These are phyloP conservation scores for Rhingia campestris DNA, from an alignment of 2,888 invertebrate genomes.

Conservation along the genomic window DNA sequence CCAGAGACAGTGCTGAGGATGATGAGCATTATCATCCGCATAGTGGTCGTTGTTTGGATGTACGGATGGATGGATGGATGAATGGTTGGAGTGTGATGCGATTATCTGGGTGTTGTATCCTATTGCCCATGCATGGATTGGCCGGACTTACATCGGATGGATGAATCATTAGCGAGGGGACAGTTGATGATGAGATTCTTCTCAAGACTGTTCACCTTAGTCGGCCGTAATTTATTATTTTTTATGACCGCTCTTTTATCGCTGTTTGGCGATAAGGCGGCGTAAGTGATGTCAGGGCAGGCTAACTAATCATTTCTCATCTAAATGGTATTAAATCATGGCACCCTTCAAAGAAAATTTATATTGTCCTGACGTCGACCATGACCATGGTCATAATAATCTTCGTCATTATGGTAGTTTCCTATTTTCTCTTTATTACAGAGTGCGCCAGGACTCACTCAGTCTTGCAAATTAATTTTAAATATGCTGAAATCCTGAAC, in stretches of 20 bases:
- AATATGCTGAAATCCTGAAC: constrained; percentile 55
- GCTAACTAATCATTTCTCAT: constrained; percentile 47
- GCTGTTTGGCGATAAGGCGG: constrained; percentile 14
- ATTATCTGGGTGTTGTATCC: constrained; percentile 45
- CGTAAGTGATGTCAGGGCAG: background rate
- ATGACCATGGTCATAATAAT: constrained; percentile 57
- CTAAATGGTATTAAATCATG: constrained; percentile 54
- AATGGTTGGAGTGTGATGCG: constrained; percentile 3
- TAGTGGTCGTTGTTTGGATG: constrained; percentile 11
- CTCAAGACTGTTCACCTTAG: background rate
- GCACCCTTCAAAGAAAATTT: constrained; percentile 43
- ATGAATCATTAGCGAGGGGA: background rate
- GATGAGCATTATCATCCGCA: too few species aligned
- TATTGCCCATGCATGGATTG: constrained; percentile 24
- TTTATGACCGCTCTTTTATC: constrained; percentile 42
- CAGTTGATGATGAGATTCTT: background rate
- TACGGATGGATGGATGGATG: constrained; percentile 21
- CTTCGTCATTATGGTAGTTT: constrained; percentile 61
- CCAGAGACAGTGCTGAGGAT: too few species aligned
- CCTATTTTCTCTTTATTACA: background rate
- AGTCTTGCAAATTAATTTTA: constrained; percentile 64
- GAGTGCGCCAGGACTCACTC: background rate
- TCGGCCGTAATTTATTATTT: constrained; percentile 3
- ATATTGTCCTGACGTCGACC: constrained; percentile 57
- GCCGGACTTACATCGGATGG: background rate